These are phyloP conservation scores for Ia io DNA, from an alignment of 2,113 vertebrate species.

Conservation along the genomic window DNA sequence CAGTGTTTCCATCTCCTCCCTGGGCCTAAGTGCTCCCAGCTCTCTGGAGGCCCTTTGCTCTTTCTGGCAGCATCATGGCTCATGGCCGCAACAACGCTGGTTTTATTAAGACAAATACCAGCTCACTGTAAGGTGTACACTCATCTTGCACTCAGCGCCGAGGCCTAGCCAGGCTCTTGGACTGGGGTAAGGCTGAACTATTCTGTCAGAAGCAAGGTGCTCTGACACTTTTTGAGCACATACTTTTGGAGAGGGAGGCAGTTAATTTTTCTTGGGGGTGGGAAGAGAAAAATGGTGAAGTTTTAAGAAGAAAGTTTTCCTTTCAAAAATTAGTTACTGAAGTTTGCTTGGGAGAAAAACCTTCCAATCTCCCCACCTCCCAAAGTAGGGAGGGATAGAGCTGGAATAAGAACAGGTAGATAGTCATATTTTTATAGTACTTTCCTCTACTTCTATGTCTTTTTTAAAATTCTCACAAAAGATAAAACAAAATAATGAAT, in stretches of 20 bases:
- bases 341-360: neutral
- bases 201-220: neutral
- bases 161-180: neutral
- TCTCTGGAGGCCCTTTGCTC: neutral
- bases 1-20: neutral
- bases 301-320: neutral
- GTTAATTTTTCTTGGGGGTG: neutral
- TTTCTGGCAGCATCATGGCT: too few species aligned
- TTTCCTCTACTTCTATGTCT: neutral
- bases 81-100: neutral
- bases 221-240: neutral
- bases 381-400: neutral
- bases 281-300: neutral
- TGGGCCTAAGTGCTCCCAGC: neutral
- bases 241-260: neutral
- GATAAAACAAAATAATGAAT: neutral
- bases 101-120: neutral
- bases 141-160: neutral
- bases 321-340: neutral
- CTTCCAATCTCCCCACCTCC: neutral
- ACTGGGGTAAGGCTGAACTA: neutral
- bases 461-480: neutral
- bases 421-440: neutral
- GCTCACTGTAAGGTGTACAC: neutral
- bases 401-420: neutral